phyloP scores from a whole-genome alignment of 2,113 vertebrate species.

The Cyprinodon tularosa region DNA sequence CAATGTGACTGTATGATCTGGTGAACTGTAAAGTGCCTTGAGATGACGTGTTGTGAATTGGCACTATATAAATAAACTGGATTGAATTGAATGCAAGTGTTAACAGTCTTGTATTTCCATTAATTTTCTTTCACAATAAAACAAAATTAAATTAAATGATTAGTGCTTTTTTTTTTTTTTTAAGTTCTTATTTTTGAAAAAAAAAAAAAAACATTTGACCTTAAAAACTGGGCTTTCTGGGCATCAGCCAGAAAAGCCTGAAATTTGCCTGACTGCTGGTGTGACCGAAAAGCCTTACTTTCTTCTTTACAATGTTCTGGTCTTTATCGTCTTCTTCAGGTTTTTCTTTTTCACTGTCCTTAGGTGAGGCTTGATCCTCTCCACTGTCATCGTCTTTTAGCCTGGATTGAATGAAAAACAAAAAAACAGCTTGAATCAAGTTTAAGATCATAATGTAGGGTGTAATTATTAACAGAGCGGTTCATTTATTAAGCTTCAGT shows the following conservation, averaged over 20 bases:
- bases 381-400: conserved; percentile 86
- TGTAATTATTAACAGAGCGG: not conserved
- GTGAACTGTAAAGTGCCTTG: too few relatives aligned
- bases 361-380: conserved; percentile 83
- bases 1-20: too few relatives aligned
- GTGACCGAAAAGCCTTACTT: conserved; percentile 56
- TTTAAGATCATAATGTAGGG: not conserved
- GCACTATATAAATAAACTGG: too few relatives aligned
- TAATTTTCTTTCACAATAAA: not conserved
- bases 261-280: not conserved
- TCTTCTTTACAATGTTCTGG: conserved; percentile 72
- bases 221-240: not conserved
- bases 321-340: conserved; percentile 80
- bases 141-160: not conserved
- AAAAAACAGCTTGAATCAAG: not conserved
- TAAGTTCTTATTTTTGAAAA: not conserved
- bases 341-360: conserved; percentile 83
- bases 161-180: not conserved
- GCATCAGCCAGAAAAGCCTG: not conserved
- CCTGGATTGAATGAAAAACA: conserved; percentile 52
- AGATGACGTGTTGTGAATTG: too few relatives aligned
- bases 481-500: not conserved
- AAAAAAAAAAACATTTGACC: not conserved
- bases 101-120: not conserved
- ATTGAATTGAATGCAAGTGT: not conserved